Percentiles rank a stretch among this genome's conserved stretches.
These are phyloP conservation scores for Orthonevra nobilis DNA, from an alignment of 2,888 invertebrate species.

Conservation along the genomic window DNA sequence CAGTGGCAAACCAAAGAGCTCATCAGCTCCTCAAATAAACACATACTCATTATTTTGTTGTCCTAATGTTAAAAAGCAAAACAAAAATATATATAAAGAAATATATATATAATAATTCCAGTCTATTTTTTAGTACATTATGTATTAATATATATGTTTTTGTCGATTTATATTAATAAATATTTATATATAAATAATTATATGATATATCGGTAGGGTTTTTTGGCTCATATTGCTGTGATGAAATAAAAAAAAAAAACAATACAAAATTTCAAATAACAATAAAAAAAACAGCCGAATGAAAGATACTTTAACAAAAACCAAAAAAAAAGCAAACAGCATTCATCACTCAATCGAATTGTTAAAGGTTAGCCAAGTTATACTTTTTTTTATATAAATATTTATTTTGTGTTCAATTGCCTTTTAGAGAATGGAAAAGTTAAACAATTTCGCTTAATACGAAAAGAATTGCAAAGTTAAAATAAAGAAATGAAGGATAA, in stretches of 20 bases:
- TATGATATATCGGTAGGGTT: constrained; percentile 63
- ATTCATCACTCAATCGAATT: constrained; percentile 60
- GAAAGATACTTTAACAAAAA: constrained; percentile 4
- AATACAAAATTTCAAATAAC: neutral
- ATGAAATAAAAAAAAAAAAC: constrained; percentile 53
- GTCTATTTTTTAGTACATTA: constrained; percentile 45
- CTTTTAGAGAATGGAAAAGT: too few relatives aligned
- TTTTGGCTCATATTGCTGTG: constrained; percentile 72
- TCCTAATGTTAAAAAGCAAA: constrained; percentile 59
- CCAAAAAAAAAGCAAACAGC: constrained; percentile 18
- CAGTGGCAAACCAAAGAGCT: constrained; percentile 97
- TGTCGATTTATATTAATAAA: constrained; percentile 49
- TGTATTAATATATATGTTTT: constrained; percentile 55
- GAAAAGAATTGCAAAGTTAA: too few relatives aligned
- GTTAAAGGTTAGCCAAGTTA: constrained; percentile 18
- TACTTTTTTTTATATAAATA: too few relatives aligned
- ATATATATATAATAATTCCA: constrained; percentile 46
- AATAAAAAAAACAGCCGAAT: constrained; percentile 4
- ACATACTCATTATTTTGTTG: constrained; percentile 65
- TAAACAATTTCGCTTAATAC: neutral
- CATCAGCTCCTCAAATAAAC: constrained; percentile 96
- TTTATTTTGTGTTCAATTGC: neutral
- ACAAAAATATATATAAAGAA: constrained; percentile 32
- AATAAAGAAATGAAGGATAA: too few relatives aligned
- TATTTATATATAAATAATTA: constrained; percentile 39